Base-by-base conservation (phyloP, 2,888 invertebrate species). In the Agrotis ipsilon region DNA sequence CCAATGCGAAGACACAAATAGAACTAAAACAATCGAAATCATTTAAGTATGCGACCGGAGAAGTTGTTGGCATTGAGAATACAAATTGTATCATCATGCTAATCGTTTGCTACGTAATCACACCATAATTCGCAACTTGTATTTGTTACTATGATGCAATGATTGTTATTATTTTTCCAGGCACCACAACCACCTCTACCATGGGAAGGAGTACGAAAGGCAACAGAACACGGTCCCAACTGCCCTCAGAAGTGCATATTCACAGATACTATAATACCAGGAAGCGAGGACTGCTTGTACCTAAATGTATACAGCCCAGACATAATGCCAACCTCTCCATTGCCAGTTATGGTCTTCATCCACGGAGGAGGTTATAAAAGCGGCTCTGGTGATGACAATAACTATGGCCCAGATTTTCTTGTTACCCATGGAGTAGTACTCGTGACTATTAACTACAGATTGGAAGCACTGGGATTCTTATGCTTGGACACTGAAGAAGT, bases 311-410 rank as follows among this genome's bases (percentile, higher is more conserved):
- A 92, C 68, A 87, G 91, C 3, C 88, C 89, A 43, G 72, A 87
- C 2, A 51, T 90, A 0, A 80, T 75, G 24, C 78, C 89, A 0
- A 21, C 66, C 1, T 66, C 75, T 0, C 84, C 84, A 0, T 68
- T 89, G 1, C 88, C 92, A 39, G 92, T 92, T 16, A 92, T 92
- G 92, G 85, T 92, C 0, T 92, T 87, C 68, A 89, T 92, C 24
- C 91, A 92, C 51, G 92, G 92, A 21, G 92, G 92, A 0, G 90
- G 84, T 0, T 93, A 83, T 55, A 83, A 86, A 59, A 85, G 87
- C 18, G 92, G 92, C 5, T 89, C 89, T 0, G 92, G 92, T 51
- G 75, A 92, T 67, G 84, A 81, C 4, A 77, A 81, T 0, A 13
- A 80, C 11, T 91, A 90, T 13, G 92, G 91, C 13, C 92, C 93